Evolutionary conservation across 2,113 vertebrate genomes (phyloP), one percentile per base, ranked within the genome.

Genomic region (Ibidorhyncha struthersii): DNA sequence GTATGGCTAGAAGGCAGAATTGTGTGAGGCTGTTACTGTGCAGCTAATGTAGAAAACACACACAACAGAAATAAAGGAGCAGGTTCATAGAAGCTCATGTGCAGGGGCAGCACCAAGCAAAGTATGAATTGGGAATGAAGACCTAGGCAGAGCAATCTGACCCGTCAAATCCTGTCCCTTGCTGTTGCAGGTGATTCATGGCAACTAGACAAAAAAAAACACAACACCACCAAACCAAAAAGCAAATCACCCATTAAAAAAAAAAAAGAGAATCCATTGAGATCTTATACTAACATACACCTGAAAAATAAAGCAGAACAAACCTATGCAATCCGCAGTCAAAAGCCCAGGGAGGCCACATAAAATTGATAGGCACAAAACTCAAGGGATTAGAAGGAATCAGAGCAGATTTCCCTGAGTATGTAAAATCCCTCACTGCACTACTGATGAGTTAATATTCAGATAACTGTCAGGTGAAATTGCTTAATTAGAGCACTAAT

Each of bases 401-500:
- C 50, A 20, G 62, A 82, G 61, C 16, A 84, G 82, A 63, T 86
- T 93, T 96, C 62, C 66, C 43, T 7, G 7, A 87, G 49, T 53
- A 58, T 2, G 2, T 66, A 82, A 87, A 92, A 87, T 61, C 66
- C 40, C 56, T 89, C 66, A 41, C 22, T 87, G 50, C 4, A 0
- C 36, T 79, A 66, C 66, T 80, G 89, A 97, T 84, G 56, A 93
- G 77, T 89, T 91, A 91, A 95, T 95, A 87, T 84, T 89, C 83
- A 76, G 66, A 85, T 85, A 97, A 91, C 52, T 87, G 82, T 93
- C 83, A 86, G 78, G 77, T 90, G 53, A 95, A 97, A 94, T 71
- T 94, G 40, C 77, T 96, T 96, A 82, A 97, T 96, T 94, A 95
- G 45, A 91, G 14, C 26, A 82, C 61, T 96, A 97, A 95, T 96